Percentiles rank a stretch among this genome's conserved stretches.
Evolutionary conservation across 2,797 vertebrate species (phyloP).

Genomic region (Aselliscus stoliczkanus): DNA sequence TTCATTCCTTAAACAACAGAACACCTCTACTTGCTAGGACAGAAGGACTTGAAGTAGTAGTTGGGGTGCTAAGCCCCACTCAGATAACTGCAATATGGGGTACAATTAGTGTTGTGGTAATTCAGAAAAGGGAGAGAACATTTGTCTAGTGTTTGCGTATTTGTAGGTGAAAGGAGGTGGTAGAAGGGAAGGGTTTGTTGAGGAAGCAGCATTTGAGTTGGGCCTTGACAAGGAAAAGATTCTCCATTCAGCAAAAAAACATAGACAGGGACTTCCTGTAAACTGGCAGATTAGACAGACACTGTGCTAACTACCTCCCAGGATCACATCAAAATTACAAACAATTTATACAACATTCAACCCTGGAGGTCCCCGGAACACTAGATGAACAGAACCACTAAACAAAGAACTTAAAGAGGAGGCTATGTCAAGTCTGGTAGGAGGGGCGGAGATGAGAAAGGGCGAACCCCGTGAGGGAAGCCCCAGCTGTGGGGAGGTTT

Average conservation of each 20-base stretch:
- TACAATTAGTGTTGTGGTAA: background rate
- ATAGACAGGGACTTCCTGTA: too few species aligned
- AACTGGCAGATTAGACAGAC: too few species aligned
- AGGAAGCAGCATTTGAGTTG: background rate
- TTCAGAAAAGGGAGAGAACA: background rate
- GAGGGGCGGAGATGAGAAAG: too few species aligned
- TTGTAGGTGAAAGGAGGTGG: background rate
- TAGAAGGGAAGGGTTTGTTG: background rate
- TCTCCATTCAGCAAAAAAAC: background rate
- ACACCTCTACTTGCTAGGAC: background rate
- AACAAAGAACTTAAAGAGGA: too few species aligned
- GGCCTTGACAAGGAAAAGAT: background rate
- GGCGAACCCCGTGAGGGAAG: too few species aligned
- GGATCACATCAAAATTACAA: too few species aligned
- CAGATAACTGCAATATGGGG: background rate
- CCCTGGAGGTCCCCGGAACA: too few species aligned
- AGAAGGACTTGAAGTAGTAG: background rate
- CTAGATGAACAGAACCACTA: too few species aligned
- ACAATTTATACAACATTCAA: too few species aligned
- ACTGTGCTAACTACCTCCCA: too few species aligned
- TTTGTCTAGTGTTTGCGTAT: background rate
- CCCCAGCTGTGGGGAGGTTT: too few species aligned
- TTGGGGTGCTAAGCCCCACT: background rate
- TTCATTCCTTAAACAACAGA: background rate
- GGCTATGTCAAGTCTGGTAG: too few species aligned